Evolutionary conservation across 1,140 invertebrate species (phyloP).

Genomic region (Cydia splendana): DNA sequence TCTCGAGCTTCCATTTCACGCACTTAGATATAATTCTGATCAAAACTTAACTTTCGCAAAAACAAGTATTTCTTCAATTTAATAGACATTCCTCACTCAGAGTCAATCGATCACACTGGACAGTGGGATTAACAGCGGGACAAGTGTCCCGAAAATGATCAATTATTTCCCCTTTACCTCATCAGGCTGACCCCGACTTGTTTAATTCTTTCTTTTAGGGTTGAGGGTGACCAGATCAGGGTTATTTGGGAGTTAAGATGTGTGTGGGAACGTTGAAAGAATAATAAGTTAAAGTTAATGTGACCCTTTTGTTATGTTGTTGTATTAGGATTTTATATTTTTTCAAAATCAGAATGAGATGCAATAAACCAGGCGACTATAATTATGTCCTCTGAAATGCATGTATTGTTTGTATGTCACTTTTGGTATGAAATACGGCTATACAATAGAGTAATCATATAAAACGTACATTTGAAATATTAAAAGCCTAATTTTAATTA

Average conservation of each 20-base stretch:
- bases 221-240: neutral
- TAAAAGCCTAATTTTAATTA: too few species aligned
- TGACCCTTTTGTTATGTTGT: too few species aligned
- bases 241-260: neutral
- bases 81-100: slow-evolving; percentile 50
- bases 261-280: neutral
- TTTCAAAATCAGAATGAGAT: too few species aligned
- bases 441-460: too few species aligned
- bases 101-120: slow-evolving; percentile 49
- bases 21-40: neutral
- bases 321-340: too few species aligned
- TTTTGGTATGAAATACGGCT: too few species aligned
- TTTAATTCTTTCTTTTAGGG: slow-evolving; percentile 35
- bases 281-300: neutral
- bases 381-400: too few species aligned
- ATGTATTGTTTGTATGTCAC: too few species aligned
- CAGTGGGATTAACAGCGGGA: slow-evolving; percentile 37
- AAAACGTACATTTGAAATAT: too few species aligned
- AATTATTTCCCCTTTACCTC: slow-evolving; percentile 36
- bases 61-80: slow-evolving; percentile 38
- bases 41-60: neutral
- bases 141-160: slow-evolving; percentile 36
- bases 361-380: neutral
- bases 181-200: slow-evolving; percentile 19
- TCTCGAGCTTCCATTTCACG: neutral